Evolutionary conservation across 2,113 vertebrate species (phyloP), one percentile per base, ranked within the genome.

Genomic region (Nasalis larvatus): DNA sequence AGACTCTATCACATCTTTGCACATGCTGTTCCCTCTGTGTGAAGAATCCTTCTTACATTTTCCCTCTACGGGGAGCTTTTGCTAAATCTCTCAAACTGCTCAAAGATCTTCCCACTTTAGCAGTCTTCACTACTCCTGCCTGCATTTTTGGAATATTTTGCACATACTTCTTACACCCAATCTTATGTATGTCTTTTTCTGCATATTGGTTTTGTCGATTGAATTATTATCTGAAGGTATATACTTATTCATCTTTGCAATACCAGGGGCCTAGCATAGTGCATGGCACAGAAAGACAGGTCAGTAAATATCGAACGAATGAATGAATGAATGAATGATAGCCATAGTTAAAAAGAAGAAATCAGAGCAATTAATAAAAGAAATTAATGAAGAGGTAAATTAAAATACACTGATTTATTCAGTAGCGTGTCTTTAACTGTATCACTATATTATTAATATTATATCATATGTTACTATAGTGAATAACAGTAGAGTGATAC

Each of bases 291-390:
- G 54, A 68, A 86, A 89, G 17, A 71, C 4, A 27, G 0, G 40
- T n/a, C 3, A 69, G 1, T 49, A 30, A n/a, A 37, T 60, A 17
- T 56, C 91, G 40, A n/a, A 88, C 56, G 63, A 89, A 94, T 81
- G 45, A 80, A 71, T 81, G 37, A 80, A 71, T 68, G 32, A 73
- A 89, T 93, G 66, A 95, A 56, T 91, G 18, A 56, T 88, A 14
- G 27, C 2, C 3, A 96, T 4, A 91, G 35, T 14, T 49, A 69
- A 97, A 76, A 27, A 5, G 52, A 54, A 49, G 2, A 80, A 93
- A 85, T 88, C 30, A 74, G 27, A 92, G 18, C 91, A 83, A 76
- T 21, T 47, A 37, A 6, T 92, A 47, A 76, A 71, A 71, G 1
- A 47, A 89, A 78, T 32, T 17, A 80, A 42, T 27, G 58, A 94